Evolutionary conservation across 2,797 vertebrate genomes (phyloP), one percentile per base, ranked within the genome.

Genomic region (Octomys mimax): DNA sequence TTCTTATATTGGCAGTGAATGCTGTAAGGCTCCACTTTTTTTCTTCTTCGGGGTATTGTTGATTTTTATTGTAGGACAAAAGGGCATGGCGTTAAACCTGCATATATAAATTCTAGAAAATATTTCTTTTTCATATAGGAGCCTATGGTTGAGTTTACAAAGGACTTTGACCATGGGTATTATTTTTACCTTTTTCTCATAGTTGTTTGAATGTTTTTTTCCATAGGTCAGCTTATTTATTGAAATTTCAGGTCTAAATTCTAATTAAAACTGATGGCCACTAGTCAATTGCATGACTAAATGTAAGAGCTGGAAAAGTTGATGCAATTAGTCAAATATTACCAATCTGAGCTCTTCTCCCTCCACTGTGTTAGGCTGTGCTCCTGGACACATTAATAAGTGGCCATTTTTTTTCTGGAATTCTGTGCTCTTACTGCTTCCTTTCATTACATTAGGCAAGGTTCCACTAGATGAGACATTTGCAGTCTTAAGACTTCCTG

Each of bases 401-500:
- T 83, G 97, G 91, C 97, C 97, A 84, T 19, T 95, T 98, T 98
- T 98, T 98, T 98, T 96, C 97, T 98, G 98, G 98, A 98, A 91
- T 97, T 96, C 92, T 96, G 96, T 94, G 28, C 94, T 98, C 96
- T 97, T 97, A 97, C 98, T 98, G 98, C 98, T 98, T 98, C 98
- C 98, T 98, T 98, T 98, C 98, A 98, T 98, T 98, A 92, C 95
- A 16, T 95, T 97, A 97, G 96, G 98, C 94, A 92, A 96, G 96
- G 92, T 98, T 98, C 97, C 98, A 96, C 93, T 93, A 96, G 97
- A 98, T 98, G 98, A 98, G 98, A 98, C 98, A 93, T 98, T 98
- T 98, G 98, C 97, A 98, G 97, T 95, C 98, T 96, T 97, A 79
- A 98, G 98, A 98, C 98, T 98, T 99, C 98, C 99, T 99, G 99